Evolutionary conservation across 2,888 invertebrate genomes (phyloP).

Genomic region (Spialia ferax): DNA sequence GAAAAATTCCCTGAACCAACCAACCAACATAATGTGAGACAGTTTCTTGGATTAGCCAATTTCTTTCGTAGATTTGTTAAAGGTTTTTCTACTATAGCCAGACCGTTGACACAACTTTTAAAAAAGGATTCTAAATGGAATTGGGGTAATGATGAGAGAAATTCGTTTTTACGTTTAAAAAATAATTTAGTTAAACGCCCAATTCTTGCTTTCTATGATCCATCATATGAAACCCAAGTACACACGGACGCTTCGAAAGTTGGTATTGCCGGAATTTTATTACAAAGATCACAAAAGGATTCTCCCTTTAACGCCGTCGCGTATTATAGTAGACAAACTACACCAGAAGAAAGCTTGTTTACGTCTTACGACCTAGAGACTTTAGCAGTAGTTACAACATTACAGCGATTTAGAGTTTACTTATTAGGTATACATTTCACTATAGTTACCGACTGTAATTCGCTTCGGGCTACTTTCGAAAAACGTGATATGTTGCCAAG

Average conservation of each 20-base stretch:
- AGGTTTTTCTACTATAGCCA: conserved; percentile 32
- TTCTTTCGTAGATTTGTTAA: conserved; percentile 38
- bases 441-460: conserved; percentile 43
- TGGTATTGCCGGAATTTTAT: conserved; percentile 54
- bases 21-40: conserved; percentile 34
- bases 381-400: conserved; percentile 40
- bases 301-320: conserved; percentile 41
- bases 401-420: conserved; percentile 40
- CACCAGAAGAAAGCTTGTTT: conserved; percentile 41
- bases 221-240: conserved; percentile 48
- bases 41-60: conserved; percentile 38
- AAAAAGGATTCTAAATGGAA: conserved; percentile 43
- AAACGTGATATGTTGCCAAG: conserved; percentile 44
- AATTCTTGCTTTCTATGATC: conserved; percentile 53
- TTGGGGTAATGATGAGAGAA: conserved; percentile 45
- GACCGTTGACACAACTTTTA: conserved; percentile 39
- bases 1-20: conserved; percentile 27
- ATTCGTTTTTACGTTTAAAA: conserved; percentile 51
- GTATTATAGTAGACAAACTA: conserved; percentile 48
- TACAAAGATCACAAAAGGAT: conserved; percentile 47
- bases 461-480: conserved; percentile 42
- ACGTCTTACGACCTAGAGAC: conserved; percentile 40
- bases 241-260: conserved; percentile 59
- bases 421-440: conserved; percentile 39
- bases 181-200: conserved; percentile 47